Evolutionary conservation across 2,797 vertebrate species (phyloP).

Genomic region (Phaenicophaeus curvirostris): DNA sequence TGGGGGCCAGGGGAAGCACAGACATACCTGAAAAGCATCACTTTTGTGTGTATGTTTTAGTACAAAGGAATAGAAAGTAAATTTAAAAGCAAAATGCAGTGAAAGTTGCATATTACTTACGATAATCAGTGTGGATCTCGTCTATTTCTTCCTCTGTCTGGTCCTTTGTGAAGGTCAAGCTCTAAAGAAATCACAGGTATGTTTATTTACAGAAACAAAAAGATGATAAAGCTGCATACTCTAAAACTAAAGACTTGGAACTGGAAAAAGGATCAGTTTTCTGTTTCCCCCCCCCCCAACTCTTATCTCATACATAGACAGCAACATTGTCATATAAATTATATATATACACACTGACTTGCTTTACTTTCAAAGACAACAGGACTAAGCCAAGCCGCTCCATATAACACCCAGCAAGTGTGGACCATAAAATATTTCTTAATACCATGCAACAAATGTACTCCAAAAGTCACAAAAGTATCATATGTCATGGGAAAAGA

Average conservation of each 20-base stretch:
- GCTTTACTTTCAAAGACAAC: background rate
- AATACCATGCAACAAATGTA: background rate
- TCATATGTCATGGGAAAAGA: conserved; percentile 30
- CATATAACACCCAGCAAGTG: background rate
- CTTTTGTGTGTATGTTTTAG: background rate
- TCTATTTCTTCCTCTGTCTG: conserved; percentile 92
- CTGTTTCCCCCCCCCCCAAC: background rate
- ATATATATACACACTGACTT: accelerated
- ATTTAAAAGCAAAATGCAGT: background rate
- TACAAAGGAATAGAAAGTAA: background rate
- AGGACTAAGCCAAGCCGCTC: background rate
- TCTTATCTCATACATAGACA: background rate
- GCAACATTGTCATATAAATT: background rate
- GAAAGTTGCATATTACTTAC: conserved; percentile 80
- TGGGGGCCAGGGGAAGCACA: accelerated
- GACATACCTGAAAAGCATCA: background rate
- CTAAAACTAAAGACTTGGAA: background rate
- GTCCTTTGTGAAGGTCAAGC: conserved; percentile 87
- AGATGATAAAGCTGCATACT: background rate
- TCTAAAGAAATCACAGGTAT: conserved; percentile 74
- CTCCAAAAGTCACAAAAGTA: background rate
- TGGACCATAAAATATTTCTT: background rate
- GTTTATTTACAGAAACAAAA: conserved; percentile 21
- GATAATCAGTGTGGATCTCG: conserved; percentile 86
- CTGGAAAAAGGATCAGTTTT: background rate